Evolutionary conservation across 2,797 vertebrate genomes (phyloP), one percentile per base, ranked within the genome.

Genomic region (Oceanodroma leucorhoa): DNA sequence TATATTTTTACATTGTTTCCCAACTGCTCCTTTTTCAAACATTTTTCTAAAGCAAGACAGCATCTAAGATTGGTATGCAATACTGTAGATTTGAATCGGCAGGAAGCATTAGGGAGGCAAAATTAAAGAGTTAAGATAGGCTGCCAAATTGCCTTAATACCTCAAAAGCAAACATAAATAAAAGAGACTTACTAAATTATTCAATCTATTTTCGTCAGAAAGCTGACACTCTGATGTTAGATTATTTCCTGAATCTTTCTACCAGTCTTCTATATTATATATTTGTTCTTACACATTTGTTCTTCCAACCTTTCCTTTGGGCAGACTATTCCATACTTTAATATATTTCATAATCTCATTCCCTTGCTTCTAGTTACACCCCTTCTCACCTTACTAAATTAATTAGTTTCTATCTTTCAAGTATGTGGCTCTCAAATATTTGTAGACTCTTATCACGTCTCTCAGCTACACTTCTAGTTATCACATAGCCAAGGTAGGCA

Each of bases 91-190:
- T 60, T 51, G 48, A 91, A 91, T 69, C 10, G 1, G 73, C 78
- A 88, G 77, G 60, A 94, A 96, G 43, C 34, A 91, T 50, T 80
- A 93, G 26, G 41, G 26, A 90, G 32, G 64, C 66, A 94, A 81
- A 93, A 93, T 66, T 67, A 82, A 75, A 75, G 58, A 88, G 40
- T 86, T 86, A 86, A 88, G 77, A 92, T 51, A 91, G 22, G 71
- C 53, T 90, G 87, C 73, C 91, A 95, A 72, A 55, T 79, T 90
- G 32, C 73, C 58, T 71, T 70, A 79, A 57, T 79, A 91, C 32
- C 76, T 79, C 76, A 94, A 93, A 95, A 91, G 80, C 65, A 96
- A 94, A 92, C 43, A 89, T 51, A 89, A 94, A 94, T 70, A 60
- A 83, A 80, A 91, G 75, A 77, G 46, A 83, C 61, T 78, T 96